These are phyloP conservation scores for Arnoldichthys spilopterus DNA, from an alignment of 2,797 vertebrate species.

Conservation along the genomic window DNA sequence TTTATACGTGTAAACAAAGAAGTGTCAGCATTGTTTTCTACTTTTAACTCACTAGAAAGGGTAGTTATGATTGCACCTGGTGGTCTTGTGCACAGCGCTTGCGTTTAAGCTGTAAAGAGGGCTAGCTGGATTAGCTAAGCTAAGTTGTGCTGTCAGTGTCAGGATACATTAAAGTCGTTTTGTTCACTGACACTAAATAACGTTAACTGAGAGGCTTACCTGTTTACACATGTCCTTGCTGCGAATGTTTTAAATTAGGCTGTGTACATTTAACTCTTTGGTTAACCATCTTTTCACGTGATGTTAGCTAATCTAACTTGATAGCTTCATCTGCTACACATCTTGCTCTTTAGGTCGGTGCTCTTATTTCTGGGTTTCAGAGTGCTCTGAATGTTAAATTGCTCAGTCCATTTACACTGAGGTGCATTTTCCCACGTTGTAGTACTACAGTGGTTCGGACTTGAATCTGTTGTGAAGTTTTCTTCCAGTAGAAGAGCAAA, in stretches of 20 bases:
- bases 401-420: no score
- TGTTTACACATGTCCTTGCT: background rate
- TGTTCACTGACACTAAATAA: background rate
- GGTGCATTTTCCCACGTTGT: no score
- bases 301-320: background rate
- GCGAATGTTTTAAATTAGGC: background rate
- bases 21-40: background rate
- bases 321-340: no score
- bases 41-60: background rate
- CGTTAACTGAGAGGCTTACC: background rate
- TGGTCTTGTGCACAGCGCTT: background rate
- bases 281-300: no score
- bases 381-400: no score
- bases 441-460: no score
- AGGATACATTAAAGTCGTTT: background rate
- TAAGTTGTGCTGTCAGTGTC: conserved; percentile 21
- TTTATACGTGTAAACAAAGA: background rate
- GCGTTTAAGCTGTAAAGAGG: conserved; percentile 54
- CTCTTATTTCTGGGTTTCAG: no score
- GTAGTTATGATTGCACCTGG: background rate
- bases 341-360: no score
- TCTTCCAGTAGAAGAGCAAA: no score
- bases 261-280: background rate
- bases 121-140: conserved; percentile 53
- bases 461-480: no score